Conservation (phyloP, 2,113 vertebrate species). For the Pseudolaguvia tuberculata region DNA sequence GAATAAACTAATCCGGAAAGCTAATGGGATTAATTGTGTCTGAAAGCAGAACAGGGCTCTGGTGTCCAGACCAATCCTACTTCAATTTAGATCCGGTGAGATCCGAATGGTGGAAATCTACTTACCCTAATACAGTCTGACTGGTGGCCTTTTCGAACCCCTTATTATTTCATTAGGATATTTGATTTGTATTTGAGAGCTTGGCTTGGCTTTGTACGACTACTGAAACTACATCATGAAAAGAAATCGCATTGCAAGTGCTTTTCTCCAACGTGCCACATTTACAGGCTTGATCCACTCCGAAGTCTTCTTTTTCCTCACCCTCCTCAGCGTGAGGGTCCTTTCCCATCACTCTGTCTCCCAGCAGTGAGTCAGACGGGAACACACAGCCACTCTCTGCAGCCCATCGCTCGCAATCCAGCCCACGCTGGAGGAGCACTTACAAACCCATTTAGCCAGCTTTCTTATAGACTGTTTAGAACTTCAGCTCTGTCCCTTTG, state of each 20-base stretch:
- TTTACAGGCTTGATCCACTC: slow-evolving; percentile 1
- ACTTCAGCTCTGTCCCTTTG: slow-evolving; percentile 33
- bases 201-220: neutral
- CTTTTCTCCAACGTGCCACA: neutral
- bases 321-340: slow-evolving; percentile 12
- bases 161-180: too few species aligned
- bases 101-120: too few species aligned
- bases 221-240: neutral
- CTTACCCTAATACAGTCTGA: too few species aligned
- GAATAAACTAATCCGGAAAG: too few species aligned
- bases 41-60: too few species aligned
- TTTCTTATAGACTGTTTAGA: slow-evolving; percentile 32
- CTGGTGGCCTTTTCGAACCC: too few species aligned
- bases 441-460: slow-evolving; percentile 33
- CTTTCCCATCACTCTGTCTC: slow-evolving; percentile 10
- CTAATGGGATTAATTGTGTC: too few species aligned
- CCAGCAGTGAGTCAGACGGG: slow-evolving; percentile 29
- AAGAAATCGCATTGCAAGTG: neutral
- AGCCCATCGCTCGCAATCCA: slow-evolving; percentile 25
- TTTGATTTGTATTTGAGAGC: too few species aligned
- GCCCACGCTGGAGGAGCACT: slow-evolving; percentile 26
- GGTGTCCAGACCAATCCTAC: too few species aligned
- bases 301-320: slow-evolving; percentile 7
- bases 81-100: too few species aligned
- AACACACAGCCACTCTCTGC: slow-evolving; percentile 8